These are phyloP conservation scores for Carassius carassius DNA, from an alignment of 2,113 vertebrate species.

Conservation along the genomic window DNA sequence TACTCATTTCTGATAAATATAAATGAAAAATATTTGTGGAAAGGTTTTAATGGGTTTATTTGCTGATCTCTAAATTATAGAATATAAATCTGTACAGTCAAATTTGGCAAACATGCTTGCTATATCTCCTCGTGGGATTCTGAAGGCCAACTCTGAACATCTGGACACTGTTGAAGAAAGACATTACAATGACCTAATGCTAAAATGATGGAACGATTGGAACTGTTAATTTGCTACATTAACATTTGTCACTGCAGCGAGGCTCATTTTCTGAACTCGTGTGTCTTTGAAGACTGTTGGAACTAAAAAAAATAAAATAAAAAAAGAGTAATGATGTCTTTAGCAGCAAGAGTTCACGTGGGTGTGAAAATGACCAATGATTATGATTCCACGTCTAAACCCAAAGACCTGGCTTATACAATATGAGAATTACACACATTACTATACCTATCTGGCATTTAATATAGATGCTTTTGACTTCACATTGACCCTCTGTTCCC, in stretches of 20 bases:
- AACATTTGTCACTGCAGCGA: constrained; percentile 10
- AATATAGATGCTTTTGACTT: neutral
- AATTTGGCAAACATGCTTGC: constrained; percentile 10
- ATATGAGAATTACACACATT: neutral
- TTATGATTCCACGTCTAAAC: constrained; percentile 13
- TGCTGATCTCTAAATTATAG: neutral
- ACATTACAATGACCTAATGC: constrained; percentile 31
- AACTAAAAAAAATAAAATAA: neutral
- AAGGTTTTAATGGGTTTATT: neutral
- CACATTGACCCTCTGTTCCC: constrained; percentile 8
- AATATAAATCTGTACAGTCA: neutral
- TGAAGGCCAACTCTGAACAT: constrained; percentile 16
- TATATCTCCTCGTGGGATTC: constrained; percentile 4
- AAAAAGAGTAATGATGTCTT: neutral
- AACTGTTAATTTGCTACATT: constrained; percentile 32
- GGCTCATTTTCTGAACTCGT: constrained; percentile 16
- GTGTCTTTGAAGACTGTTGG: constrained; percentile 8
- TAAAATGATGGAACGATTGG: constrained; percentile 14
- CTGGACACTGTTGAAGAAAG: constrained; percentile 23
- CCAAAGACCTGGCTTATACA: constrained; percentile 15
- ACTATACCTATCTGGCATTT: neutral
- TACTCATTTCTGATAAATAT: too few relatives aligned
- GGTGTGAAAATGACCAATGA: constrained; percentile 9
- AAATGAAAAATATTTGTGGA: too few relatives aligned
- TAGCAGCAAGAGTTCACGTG: constrained; percentile 1